Evolutionary conservation across 2,888 invertebrate species (phyloP), one percentile per base, ranked within the genome.

Genomic region (Rhagonycha fulva): DNA sequence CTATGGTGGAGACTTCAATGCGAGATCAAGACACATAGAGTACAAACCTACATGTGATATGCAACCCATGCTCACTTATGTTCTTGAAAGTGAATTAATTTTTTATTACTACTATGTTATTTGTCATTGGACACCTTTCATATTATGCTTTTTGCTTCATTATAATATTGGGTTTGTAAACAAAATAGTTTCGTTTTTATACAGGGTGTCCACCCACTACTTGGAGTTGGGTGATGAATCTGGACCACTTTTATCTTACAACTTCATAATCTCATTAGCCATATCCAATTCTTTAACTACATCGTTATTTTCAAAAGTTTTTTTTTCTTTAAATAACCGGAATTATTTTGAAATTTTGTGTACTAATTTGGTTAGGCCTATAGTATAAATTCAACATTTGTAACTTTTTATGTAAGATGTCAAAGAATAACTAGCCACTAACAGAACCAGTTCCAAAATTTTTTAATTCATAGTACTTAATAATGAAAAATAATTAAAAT

Each of bases 51-150:
- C 63, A 23, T 24, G 63, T 66, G 26, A 66, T 66, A 24, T 63
- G 63, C 24, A 63, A 11, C 63, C 24, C 14, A 62, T 62, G 23
- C 14, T 19, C 19, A 26, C 26, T 62, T 5, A 14, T 66, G 63
- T 66, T 66, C 63, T 66, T 66, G 63, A 66, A 66, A 66, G 63
- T 66, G 26, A 66, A 26, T 66, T 66, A 66, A 66, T 66, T 24
- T 66, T 23, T 66, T 47, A 47, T 47, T 47, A 47, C n/a, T 66
- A 26, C 19, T 19, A 19, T 19, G 2, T 19, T 23, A 62, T 66
- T 26, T 66, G 63, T 66, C 63, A 66, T 24, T 66, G 63, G n/a
- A n/a, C 23, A 12, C 26, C 26, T 66, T 66, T 66, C 26, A 24
- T 66, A 9, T 28, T 28, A 47, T 47, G n/a, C n/a, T 47, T 47